Evolutionary conservation across 2,888 invertebrate genomes (phyloP), one percentile per base, ranked within the genome.

Genomic region (Scelioninae gen. 1): DNA sequence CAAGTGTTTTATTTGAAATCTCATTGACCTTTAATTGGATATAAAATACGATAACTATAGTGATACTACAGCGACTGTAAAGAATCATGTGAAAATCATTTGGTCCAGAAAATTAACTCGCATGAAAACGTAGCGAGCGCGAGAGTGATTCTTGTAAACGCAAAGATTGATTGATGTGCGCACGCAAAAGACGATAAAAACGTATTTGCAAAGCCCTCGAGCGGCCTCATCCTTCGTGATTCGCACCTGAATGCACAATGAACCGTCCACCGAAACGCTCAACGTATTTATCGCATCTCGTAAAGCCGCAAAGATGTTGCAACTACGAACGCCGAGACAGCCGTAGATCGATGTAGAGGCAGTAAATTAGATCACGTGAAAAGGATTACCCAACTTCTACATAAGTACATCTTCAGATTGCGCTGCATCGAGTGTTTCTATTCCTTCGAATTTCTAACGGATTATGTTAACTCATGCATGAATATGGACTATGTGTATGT

Each of bases 351-450:
- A 90, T 91, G 89, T 88, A 87, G 87, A 88, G 85, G 87, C 88
- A 88, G 88, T 91, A 90, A 91, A 91, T 91, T 91, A 90, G 91
- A 91, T 91, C 91, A 89, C 88, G 88, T 87, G 89, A 90, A 88
- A 90, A 90, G 88, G 87, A 88, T 89, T 90, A 87, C 89, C 84
- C 85, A 90, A 90, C 88, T 86, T 85, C 84, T 85, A 85, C 87
- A 86, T 85, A 87, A 88, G 86, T 84, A 87, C 86, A 86, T 87
- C 87, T 86, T 86, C 84, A 86, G 83, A 76, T 81, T 84, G 85
- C 85, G 82, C 81, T 74, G 77, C 71, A 63, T 60, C 69, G 69
- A 68, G 78, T 69, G 75, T 86, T 85, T 84, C 86, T 85, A 85
- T 84, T 85, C 84, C 85, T 85, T 86, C 85, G 85, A 86, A 87